Evolutionary conservation across 2,113 vertebrate species (phyloP), one percentile per base, ranked within the genome.

Genomic region (Gnathonemus longibarbis): DNA sequence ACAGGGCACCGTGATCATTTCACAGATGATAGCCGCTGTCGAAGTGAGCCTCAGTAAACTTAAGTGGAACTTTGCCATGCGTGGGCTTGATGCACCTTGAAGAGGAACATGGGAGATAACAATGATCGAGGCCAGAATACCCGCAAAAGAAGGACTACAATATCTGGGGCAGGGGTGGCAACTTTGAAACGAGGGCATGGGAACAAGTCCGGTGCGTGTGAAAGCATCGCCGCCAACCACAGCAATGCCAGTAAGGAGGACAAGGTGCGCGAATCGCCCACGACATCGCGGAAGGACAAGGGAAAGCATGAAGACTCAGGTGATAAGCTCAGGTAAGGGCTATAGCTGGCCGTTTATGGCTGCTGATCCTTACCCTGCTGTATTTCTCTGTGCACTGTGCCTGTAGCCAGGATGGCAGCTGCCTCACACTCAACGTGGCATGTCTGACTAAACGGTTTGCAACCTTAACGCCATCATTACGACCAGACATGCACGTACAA

Each of bases 71-170:
- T 77, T 87, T 89, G 13, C 89, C 2, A 91, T 89, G 91, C 49
- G 35, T 35, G 58, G 35, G 19, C 56, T 84, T 53, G 77, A 80
- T 66, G 77, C 62, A 5, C 56, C 58, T 21, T 92, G 80, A 80
- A 53, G 42, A 89, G n/a, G 80, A 93, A 91, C 49, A 96, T 96
- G 96, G 95, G 94, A 89, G 95, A 96, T 88, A 94, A 87, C 89
- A 90, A 91, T 88, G 95, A 94, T 46, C 92, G 88, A 92, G 94
- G 94, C 49, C 88, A 91, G 27, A 27, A 21, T 5, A 90, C 88
- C 90, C 96, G 95, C 90, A 91, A 91, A 66, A 94, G 95, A 91
- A 95, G 95, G 91, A 95, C 95, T 7, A 96, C 95, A 48, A 91
- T 92, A 93, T 87, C 93, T 90, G 91, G 90, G 77, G 88, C 52